phyloP scores from a whole-genome alignment of 2,113 vertebrate genomes.

The Tichodroma muraria region DNA sequence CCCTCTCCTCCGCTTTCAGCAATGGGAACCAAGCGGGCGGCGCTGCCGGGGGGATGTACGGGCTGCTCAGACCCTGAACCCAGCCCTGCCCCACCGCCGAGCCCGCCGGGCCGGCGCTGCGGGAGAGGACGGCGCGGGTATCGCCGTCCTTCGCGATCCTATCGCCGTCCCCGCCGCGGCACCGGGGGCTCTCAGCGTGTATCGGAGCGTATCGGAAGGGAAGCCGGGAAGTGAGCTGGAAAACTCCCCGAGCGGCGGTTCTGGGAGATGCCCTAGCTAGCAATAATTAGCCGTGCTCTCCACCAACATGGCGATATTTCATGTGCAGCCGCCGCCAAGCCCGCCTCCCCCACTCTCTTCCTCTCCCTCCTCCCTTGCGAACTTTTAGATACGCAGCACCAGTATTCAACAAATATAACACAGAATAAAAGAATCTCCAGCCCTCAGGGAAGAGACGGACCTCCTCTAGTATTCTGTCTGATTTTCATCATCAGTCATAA shows the following conservation, averaged over 20 bases:
- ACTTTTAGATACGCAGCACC: slow-evolving; percentile 12
- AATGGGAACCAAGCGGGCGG: background rate
- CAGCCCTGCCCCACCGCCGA: background rate
- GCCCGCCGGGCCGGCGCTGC: background rate
- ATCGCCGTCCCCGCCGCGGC: too few relatives aligned
- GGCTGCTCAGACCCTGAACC: background rate
- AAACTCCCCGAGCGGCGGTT: background rate
- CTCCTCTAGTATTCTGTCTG: background rate
- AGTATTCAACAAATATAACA: background rate
- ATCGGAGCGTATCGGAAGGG: background rate
- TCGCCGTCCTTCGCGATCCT: background rate
- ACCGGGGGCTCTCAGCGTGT: too few relatives aligned
- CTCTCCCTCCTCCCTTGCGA: background rate
- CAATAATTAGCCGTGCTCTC: background rate
- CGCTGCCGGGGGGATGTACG: background rate
- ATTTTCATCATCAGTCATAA: background rate
- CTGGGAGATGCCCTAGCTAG: background rate
- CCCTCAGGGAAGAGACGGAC: background rate
- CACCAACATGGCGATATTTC: slow-evolving; percentile 70
- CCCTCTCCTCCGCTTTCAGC: background rate
- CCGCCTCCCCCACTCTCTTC: background rate
- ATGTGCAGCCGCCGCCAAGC: background rate
- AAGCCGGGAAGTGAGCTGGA: background rate
- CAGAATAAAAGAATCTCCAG: slow-evolving; percentile 3
- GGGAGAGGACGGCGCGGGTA: background rate